Conservation (phyloP, 2,888 invertebrate genomes). For the Acholoe squamosa region DNA sequence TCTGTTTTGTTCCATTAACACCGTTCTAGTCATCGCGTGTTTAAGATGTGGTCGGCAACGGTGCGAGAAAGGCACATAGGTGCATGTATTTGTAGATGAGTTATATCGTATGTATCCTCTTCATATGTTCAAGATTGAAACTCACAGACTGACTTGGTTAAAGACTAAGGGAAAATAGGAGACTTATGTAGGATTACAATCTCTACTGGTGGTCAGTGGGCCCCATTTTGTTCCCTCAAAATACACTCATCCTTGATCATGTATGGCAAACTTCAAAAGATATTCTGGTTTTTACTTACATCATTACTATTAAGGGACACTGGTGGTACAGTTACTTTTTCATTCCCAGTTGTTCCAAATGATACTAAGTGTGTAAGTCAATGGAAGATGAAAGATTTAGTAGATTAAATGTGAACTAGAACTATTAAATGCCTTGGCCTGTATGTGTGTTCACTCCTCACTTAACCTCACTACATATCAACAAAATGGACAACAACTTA, state of each 20-base stretch:
- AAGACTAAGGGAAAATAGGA: too few species aligned
- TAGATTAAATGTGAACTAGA: neutral
- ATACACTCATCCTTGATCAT: too few species aligned
- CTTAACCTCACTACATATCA: slow-evolving; percentile 36
- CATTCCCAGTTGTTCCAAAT: slow-evolving; percentile 5
- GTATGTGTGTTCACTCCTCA: neutral
- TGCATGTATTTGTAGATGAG: neutral
- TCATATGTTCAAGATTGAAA: neutral
- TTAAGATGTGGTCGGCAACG: slow-evolving; percentile 56
- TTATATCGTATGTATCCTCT: neutral
- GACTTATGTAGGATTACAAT: too few species aligned
- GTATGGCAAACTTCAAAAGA: too few species aligned
- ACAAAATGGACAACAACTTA: neutral
- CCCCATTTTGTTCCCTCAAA: too few species aligned
- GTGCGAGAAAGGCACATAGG: neutral
- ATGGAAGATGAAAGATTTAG: neutral
- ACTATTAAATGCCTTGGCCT: neutral
- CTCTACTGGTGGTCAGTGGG: neutral
- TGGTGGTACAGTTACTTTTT: neutral
- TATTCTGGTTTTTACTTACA: too few species aligned
- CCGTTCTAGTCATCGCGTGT: slow-evolving; percentile 60
- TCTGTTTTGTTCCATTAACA: slow-evolving; percentile 37
- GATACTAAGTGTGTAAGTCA: neutral
- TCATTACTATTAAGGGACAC: neutral
- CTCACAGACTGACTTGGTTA: neutral